phyloP scores from a whole-genome alignment of 1,140 invertebrate species.

The Kradibia gibbosae region DNA sequence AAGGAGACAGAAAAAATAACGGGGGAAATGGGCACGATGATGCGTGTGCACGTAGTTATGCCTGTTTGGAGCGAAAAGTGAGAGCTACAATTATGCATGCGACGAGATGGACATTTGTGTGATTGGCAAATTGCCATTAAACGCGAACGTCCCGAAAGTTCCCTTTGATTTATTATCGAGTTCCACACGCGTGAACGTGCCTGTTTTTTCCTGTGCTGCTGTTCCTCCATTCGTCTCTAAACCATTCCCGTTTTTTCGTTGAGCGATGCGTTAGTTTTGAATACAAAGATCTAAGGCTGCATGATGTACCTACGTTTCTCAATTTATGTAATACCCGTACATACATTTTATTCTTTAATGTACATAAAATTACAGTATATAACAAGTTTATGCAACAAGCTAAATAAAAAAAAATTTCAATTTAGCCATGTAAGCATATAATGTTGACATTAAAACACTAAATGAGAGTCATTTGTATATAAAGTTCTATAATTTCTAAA shows the following conservation, averaged over 20 bases:
- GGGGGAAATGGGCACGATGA: neutral
- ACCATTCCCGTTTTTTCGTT: constrained; percentile 18
- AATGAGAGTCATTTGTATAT: neutral
- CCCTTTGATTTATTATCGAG: neutral
- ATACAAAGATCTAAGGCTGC: too few species aligned
- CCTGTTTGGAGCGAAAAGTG: neutral
- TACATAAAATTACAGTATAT: neutral
- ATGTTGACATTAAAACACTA: too few species aligned
- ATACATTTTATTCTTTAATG: neutral
- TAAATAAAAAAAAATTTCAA: neutral
- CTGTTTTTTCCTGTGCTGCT: too few species aligned
- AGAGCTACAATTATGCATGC: neutral
- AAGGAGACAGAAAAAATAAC: neutral
- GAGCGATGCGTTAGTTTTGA: neutral
- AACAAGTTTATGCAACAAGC: neutral
- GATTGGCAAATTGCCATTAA: constrained; percentile 22
- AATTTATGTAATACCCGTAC: neutral
- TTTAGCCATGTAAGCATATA: neutral
- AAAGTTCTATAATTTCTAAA: neutral
- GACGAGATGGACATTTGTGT: neutral
- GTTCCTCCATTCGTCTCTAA: too few species aligned
- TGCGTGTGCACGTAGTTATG: neutral
- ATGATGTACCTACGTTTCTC: neutral
- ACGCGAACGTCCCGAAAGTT: neutral
- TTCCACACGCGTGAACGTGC: neutral